phyloP scores from a whole-genome alignment of 2,888 invertebrate genomes.

The Eledona agricola region DNA sequence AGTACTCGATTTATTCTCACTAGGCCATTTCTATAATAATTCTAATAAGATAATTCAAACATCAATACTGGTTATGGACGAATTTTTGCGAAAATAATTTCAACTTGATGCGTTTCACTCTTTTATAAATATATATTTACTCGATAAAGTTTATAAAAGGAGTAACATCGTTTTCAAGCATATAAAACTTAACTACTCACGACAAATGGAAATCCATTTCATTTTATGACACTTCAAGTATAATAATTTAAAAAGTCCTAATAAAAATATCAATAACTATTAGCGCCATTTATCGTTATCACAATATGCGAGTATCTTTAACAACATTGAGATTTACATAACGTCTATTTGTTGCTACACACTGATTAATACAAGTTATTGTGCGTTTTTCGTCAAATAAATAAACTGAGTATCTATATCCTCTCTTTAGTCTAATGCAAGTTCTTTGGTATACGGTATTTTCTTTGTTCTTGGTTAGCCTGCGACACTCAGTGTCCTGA shows the following conservation, averaged over 20 bases:
- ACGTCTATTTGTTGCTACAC: slow-evolving; percentile 33
- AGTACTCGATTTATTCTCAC: slow-evolving; percentile 41
- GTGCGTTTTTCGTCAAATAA: slow-evolving; percentile 39
- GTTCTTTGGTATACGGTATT: slow-evolving; percentile 50
- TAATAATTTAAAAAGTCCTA: slow-evolving; percentile 6
- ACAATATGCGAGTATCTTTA: slow-evolving; percentile 60
- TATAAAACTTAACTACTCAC: slow-evolving; percentile 51
- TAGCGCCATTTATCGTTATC: slow-evolving; percentile 56
- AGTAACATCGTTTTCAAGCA: slow-evolving; percentile 40
- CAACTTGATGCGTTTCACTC: slow-evolving; percentile 32
- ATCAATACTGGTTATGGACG: slow-evolving; percentile 39
- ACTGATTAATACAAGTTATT: slow-evolving; percentile 36
- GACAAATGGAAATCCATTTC: slow-evolving; percentile 49
- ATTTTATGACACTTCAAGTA: slow-evolving; percentile 32
- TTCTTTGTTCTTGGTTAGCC: slow-evolving; percentile 28
- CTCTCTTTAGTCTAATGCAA: slow-evolving; percentile 45
- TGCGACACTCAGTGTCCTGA: slow-evolving; percentile 15
- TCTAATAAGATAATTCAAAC: slow-evolving; percentile 37
- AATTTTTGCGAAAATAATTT: slow-evolving; percentile 29
- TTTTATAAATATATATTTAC: slow-evolving; percentile 40
- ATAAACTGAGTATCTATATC: slow-evolving; percentile 48
- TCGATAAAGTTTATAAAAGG: slow-evolving; percentile 42
- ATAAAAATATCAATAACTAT: slow-evolving; percentile 31
- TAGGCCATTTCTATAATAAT: slow-evolving; percentile 41
- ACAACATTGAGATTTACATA: slow-evolving; percentile 48